Percentiles rank a stretch among this genome's conserved stretches.
phyloP scores from a whole-genome alignment of 2,113 vertebrate genomes.

The Dasyurus viverrinus region DNA sequence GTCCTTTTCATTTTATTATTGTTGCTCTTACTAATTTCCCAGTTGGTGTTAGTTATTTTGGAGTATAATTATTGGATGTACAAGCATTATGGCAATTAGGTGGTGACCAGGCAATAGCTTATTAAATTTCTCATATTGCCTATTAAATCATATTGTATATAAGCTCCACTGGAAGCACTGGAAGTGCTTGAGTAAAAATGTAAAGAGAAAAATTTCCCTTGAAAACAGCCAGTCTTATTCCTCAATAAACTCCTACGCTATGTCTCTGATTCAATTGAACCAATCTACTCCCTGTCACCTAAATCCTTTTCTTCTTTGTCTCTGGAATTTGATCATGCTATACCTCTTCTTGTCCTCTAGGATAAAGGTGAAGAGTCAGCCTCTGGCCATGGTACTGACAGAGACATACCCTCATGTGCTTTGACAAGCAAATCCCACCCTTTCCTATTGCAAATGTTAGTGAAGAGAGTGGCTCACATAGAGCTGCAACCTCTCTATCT shows the following conservation, averaged over 20 bases:
- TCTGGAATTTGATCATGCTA: not conserved
- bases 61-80: not conserved
- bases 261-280: not conserved
- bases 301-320: not conserved
- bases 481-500: too few species aligned
- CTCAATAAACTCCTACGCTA: not conserved
- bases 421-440: not conserved
- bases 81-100: not conserved
- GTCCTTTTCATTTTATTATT: not conserved
- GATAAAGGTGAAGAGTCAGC: not conserved
- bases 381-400: not conserved
- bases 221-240: not conserved
- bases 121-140: not conserved
- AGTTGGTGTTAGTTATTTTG: not conserved
- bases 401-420: not conserved
- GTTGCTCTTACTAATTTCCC: not conserved
- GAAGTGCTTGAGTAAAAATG: not conserved
- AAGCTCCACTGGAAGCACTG: not conserved
- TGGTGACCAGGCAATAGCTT: not conserved
- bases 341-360: not conserved
- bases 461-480: not conserved
- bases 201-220: not conserved
- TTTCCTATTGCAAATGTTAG: not conserved
- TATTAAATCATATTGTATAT: not conserved
- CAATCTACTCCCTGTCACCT: not conserved